Evolutionary conservation across 1,140 invertebrate species (phyloP), one percentile per base, ranked within the genome.

Genomic region (Camponotus pennsylvanicus): DNA sequence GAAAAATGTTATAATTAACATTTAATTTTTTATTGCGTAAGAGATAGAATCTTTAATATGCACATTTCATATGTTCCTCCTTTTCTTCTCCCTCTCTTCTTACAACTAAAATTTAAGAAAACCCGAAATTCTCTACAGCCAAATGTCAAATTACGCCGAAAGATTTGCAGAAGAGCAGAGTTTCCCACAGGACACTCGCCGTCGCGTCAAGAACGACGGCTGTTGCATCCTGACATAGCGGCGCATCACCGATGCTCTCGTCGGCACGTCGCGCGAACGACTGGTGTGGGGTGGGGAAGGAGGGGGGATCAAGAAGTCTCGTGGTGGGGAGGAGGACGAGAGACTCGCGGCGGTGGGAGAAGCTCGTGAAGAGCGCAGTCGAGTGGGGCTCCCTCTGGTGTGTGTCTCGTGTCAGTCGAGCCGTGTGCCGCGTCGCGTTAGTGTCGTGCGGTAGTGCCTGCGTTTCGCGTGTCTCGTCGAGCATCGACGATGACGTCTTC

Each of bases 341-440:
- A 49, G 61, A 49, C 64, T 45, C 11, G 34, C 52, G 77, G n/a
- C 80, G 88, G 77, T 27, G 9, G 55, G 1, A 1, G 59, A 67
- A 67, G 27, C 57, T 59, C 11, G 64, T 13, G 85, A 69, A 88
- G 85, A 73, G 75, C 49, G 49, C 37, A 63, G 83, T 86, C 67
- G 89, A 66, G 85, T 83, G 90, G 92, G 89, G 92, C 93, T 93
- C 92, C 92, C 92, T 94, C 93, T 92, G 86, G 92, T 89, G 92
- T 67, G 86, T 79, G 78, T 85, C 86, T 92, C 83, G 83, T 78
- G 86, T 92, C 92, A 94, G 93, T 94, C 88, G 92, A 92, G 92
- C 93, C 93, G 93, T 92, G 92, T 90, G 92, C 91, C 92, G 93
- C 93, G 91, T 93, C 90, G 91, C 90, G 93, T 90, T 93, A 88